Conservation (phyloP, 2,113 vertebrate species). For the Phrynocephalus versicolor region DNA sequence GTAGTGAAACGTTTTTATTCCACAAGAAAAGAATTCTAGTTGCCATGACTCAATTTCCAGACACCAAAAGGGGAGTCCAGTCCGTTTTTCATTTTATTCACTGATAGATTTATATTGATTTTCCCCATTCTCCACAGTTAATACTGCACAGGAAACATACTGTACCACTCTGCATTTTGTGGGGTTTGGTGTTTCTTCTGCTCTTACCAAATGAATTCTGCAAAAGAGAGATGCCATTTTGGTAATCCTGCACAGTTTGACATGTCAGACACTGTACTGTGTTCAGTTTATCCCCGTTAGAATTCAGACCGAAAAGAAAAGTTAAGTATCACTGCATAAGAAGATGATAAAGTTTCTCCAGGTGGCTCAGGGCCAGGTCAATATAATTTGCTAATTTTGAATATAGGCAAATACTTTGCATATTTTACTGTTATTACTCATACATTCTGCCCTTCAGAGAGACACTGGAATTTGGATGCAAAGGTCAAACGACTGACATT, state of each 20-base stretch:
- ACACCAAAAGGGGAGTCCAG: neutral
- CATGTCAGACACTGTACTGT: neutral
- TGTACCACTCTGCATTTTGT: too few relatives aligned
- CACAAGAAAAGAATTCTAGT: too few relatives aligned
- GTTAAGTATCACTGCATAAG: neutral
- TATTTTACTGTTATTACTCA: neutral
- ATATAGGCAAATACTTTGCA: slow-evolving; percentile 19
- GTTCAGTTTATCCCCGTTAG: neutral
- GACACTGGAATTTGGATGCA: slow-evolving; percentile 10
- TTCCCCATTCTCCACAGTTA: too few relatives aligned
- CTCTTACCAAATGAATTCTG: too few relatives aligned
- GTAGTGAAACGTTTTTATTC: too few relatives aligned
- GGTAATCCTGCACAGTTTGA: too few relatives aligned
- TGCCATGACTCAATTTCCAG: too few relatives aligned
- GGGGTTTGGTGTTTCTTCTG: too few relatives aligned
- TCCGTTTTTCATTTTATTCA: too few relatives aligned
- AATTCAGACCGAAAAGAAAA: neutral
- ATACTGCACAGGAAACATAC: too few relatives aligned
- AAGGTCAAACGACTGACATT: slow-evolving; percentile 25
- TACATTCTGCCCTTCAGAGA: neutral
- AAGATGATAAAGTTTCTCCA: neutral
- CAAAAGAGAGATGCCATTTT: too few relatives aligned
- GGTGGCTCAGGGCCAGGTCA: neutral
- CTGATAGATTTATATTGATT: too few relatives aligned
- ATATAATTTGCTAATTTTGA: slow-evolving; percentile 16